A percentile compares a stretch with the other conserved stretches of the same genome.
Conservation (phyloP, 1,140 invertebrate species). For the Drosophila tristis region DNA sequence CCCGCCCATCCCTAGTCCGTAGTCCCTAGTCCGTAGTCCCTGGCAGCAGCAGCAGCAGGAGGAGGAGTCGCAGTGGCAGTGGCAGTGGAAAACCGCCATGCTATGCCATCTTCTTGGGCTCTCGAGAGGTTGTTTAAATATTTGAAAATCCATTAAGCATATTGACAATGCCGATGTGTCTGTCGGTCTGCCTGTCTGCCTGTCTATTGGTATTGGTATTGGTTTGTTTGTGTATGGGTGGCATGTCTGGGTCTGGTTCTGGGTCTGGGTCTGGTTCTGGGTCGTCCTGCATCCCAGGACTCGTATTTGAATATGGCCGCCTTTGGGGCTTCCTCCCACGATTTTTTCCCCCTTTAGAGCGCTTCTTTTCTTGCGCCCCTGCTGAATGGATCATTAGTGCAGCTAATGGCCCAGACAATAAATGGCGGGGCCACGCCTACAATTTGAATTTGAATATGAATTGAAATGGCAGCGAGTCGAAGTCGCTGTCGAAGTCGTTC, state of each 20-base stretch:
- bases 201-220: constrained; percentile 3
- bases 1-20: not conserved
- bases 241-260: constrained; percentile 7
- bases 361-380: constrained; percentile 37
- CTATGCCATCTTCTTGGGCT: constrained; percentile 26
- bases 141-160: constrained; percentile 83
- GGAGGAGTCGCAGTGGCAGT: no score
- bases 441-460: constrained; percentile 78
- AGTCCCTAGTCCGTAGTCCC: not conserved
- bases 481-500: not conserved
- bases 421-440: constrained; percentile 70
- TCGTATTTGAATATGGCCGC: constrained; percentile 60
- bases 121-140: constrained; percentile 72
- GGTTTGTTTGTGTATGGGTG: constrained; percentile 16
- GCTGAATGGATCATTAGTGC: constrained; percentile 80
- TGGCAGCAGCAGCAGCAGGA: not conserved
- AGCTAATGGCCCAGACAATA: constrained; percentile 80
- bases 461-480: constrained; percentile 32
- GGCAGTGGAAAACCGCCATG: constrained; percentile 42
- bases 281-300: constrained; percentile 25
- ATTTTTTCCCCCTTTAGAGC: not conserved
- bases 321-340: constrained; percentile 26
- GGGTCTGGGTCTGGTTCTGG: constrained; percentile 11
- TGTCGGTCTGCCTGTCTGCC: constrained; percentile 21
- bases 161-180: constrained; percentile 75